Conservation (phyloP, 2,797 vertebrate species). For the Diglossa cyanea region DNA sequence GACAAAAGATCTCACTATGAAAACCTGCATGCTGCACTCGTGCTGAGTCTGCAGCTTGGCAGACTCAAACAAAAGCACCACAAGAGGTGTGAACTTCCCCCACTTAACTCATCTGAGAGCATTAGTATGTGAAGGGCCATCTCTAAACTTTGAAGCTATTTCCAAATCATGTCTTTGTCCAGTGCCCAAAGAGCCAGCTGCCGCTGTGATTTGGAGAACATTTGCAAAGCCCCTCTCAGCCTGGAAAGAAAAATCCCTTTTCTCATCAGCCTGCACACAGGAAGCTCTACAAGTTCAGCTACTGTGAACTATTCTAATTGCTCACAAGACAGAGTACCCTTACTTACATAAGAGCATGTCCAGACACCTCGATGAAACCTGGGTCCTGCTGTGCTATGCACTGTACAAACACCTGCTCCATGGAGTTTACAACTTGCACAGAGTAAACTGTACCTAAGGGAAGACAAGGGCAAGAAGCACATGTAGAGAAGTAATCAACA, state of each 20-base stretch:
- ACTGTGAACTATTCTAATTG: neutral
- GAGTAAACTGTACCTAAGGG: neutral
- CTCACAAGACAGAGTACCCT: neutral
- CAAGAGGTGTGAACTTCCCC: conserved; percentile 15
- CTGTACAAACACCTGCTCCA: neutral
- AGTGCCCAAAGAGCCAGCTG: neutral
- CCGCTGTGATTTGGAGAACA: neutral
- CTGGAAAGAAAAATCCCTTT: neutral
- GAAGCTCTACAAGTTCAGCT: neutral
- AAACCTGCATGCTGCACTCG: neutral
- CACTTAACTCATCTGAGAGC: neutral
- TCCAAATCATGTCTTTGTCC: neutral
- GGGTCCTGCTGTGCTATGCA: neutral
- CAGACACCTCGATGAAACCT: neutral
- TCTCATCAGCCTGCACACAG: neutral
- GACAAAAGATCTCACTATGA: conserved; percentile 13
- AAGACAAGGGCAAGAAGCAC: neutral
- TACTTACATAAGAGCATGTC: neutral
- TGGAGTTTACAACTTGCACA: neutral
- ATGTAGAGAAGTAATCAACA: neutral
- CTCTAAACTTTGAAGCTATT: neutral
- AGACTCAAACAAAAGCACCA: neutral
- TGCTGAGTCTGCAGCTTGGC: neutral
- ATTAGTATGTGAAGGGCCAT: neutral
- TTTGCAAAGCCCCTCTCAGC: neutral